Evolutionary conservation across 2,888 invertebrate species (phyloP), one percentile per base, ranked within the genome.

Genomic region (Temnothorax unifasciatus): DNA sequence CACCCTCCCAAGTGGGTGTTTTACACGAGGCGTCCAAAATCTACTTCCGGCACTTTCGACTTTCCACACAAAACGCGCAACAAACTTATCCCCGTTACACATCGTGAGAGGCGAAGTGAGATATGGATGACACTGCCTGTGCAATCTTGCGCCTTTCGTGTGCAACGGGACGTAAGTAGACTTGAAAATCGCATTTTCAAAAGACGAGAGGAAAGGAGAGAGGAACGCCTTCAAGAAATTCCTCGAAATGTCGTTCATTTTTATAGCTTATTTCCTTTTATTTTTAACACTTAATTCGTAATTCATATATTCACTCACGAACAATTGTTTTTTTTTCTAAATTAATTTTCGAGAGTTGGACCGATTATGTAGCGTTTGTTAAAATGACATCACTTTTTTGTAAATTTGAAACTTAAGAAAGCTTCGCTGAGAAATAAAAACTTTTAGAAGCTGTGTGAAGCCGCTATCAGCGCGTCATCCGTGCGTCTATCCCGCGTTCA

Each of bases 31-130:
- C 69, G 25, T 15, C 54, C 57, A 71, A 71, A 79, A 79, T 79
- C 71, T 59, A 71, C 79, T 81, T 71, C 47, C 59, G 73, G 59
- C 79, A 73, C 73, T 81, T 81, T 81, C 59, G 59, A 73, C 79
- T 81, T 73, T 73, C 44, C 38, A 59, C 38, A 59, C 79, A 81
- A 81, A 73, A 81, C 59, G 73, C 44, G 73, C 59, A 73, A 81
- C 79, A 81, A 73, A 79, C 71, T 79, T 79, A 71, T 79, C 38
- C 59, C 21, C 47, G 79, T 71, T 61, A 71, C 41, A 59, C 69
- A 44, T 47, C 47, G 59, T 59, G 47, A 73, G 73, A 59, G 47
- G 25, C 54, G 29, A 59, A 79, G 71, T 61, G 71, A 59, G 73
- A 79, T 71, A 79, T 59, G 38, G 71, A 59, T 59, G 79, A 68